Evolutionary conservation across 2,797 vertebrate species (phyloP).

Genomic region (Pachyuromys duprasi): DNA sequence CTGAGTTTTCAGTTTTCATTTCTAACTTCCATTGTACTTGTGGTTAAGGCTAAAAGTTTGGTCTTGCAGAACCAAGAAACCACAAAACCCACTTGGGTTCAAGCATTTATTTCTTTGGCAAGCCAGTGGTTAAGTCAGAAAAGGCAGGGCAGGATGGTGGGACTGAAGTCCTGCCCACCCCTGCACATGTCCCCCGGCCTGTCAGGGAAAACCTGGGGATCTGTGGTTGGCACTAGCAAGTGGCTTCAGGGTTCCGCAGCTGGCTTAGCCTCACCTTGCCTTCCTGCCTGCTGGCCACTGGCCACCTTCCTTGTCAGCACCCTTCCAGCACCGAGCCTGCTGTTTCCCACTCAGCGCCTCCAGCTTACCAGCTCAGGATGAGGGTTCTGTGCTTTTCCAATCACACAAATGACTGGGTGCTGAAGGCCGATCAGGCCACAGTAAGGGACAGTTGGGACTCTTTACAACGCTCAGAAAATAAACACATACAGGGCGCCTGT

Average conservation of each 20-base stretch:
- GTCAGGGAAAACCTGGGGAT: not conserved
- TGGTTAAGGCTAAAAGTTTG: not conserved
- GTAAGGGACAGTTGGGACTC: not conserved
- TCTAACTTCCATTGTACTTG: slow-evolving; percentile 17
- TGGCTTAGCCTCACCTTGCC: not conserved
- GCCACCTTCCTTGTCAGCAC: not conserved
- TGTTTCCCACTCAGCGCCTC: not conserved
- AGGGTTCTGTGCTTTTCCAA: not conserved
- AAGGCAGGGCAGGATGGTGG: not conserved
- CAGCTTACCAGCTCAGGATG: not conserved
- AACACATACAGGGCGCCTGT: rapidly evolving
- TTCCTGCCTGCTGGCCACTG: not conserved
- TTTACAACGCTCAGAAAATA: slow-evolving; percentile 6
- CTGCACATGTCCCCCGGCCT: not conserved
- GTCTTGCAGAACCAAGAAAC: not conserved
- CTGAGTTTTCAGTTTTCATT: not conserved
- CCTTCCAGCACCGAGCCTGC: not conserved
- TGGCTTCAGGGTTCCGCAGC: not conserved
- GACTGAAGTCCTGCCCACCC: not conserved
- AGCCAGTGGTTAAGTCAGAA: not conserved
- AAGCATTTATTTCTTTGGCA: slow-evolving; percentile 30
- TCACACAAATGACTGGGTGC: slow-evolving; percentile 3
- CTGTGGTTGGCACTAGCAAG: not conserved
- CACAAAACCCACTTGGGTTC: not conserved
- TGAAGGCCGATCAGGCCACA: not conserved